Evolutionary conservation across 2,888 invertebrate genomes (phyloP).

Genomic region (Gymnosoma rotundatum): DNA sequence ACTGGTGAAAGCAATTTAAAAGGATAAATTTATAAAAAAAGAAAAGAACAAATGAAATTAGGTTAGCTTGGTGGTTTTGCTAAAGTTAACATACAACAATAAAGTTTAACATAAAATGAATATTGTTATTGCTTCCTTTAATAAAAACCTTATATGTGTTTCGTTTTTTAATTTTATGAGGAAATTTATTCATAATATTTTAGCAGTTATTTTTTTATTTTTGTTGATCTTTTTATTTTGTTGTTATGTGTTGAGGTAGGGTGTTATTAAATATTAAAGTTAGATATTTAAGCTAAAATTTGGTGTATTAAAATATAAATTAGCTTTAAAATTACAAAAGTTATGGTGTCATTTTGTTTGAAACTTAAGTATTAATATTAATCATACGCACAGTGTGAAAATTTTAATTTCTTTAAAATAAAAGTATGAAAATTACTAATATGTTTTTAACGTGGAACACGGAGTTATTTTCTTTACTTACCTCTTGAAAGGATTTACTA

Average conservation of each 20-base stretch:
- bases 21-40: background rate
- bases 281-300: background rate
- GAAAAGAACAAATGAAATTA: background rate
- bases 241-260: background rate
- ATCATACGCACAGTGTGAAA: background rate
- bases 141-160: no score
- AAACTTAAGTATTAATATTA: background rate
- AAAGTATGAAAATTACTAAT: no score
- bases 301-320: background rate
- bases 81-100: no score
- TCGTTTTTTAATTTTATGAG: no score
- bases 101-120: no score
- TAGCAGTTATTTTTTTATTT: background rate
- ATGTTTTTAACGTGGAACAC: no score
- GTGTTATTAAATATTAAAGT: background rate
- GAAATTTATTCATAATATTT: no score
- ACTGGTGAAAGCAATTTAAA: constrained; percentile 35
- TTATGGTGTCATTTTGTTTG: background rate
- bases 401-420: background rate
- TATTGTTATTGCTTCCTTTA: no score
- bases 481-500: constrained; percentile 82
- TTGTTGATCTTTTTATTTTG: background rate
- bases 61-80: background rate
- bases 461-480: constrained; percentile 51
- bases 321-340: background rate